Base-by-base conservation (phyloP, 1,140 invertebrate genomes). In the Akabosia matsudoensis region DNA sequence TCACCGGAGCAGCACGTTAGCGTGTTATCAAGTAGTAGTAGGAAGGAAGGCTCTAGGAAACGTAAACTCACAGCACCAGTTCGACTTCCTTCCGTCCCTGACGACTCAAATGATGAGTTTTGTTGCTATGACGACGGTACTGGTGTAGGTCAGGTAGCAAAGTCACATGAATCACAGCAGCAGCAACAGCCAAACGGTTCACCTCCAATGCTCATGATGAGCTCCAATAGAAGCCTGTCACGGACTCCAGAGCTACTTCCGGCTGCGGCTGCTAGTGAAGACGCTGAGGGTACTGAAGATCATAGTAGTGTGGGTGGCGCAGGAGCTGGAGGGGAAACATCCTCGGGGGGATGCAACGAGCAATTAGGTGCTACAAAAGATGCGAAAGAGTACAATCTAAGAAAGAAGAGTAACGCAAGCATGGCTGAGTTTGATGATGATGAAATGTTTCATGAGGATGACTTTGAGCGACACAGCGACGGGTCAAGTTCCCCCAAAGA, bases 101-200 rank as follows among this genome's bases (percentile, higher is more conserved):
- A 81, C 72, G 80, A 81, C 74, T 79, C 78, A 4, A 79, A 78
- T 45, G 80, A 81, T 64, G 80, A 81, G 26, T 81, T 81, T 54
- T 81, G 80, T 54, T 81, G 80, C 51, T 81, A 81, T 70, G 80
- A 81, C 45, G 80, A 81, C 54, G 79, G 80, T 14, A 79, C 80
- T 1, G 77, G 76, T 30, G 77, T 73, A n/a, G 24, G 78, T n/a
- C 64, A 77, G 22, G 16, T 2, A 72, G 30, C 30, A 24, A 13
- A 33, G 70, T 37, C n/a, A n/a, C n/a, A n/a, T n/a, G n/a, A n/a
- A n/a, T n/a, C n/a, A n/a, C n/a, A n/a, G 24, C 10, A 4, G 14
- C 7, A 64, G 56, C 24, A 64, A 24, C 24, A 64, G 56, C 24
- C 83, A 74, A 83, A 85, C 37, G 78, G 81, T 73, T 67, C 61